Conservation (phyloP, 2,797 vertebrate genomes). For the Glossophaga mutica region DNA sequence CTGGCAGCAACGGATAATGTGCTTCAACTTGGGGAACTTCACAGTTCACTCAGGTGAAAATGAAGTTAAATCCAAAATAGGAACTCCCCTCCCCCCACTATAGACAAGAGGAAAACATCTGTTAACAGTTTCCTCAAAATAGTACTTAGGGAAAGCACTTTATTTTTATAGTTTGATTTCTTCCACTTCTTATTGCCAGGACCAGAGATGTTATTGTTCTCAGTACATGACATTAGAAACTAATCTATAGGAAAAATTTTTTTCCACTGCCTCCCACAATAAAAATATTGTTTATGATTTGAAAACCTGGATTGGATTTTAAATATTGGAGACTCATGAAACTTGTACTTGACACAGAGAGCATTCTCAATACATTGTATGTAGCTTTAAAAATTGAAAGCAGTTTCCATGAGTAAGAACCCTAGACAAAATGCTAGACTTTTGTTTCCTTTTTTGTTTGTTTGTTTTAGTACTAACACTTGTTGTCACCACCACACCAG, state of each 20-base stretch:
- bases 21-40: background rate
- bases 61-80: conserved; percentile 42
- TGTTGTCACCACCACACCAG: background rate
- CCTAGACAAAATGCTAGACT: background rate
- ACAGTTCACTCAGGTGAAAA: conserved; percentile 57
- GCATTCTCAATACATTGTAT: background rate
- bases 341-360: background rate
- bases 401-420: background rate
- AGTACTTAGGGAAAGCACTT: background rate
- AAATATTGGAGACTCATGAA: background rate
- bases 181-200: background rate
- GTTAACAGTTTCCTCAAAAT: background rate
- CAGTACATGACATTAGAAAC: background rate
- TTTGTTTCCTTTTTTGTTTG: background rate
- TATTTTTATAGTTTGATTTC: background rate
- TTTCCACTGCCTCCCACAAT: background rate
- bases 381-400: conserved; percentile 6
- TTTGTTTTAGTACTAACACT: background rate
- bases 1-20: background rate
- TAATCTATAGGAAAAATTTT: background rate
- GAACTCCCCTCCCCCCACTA: background rate
- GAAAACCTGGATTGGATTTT: conserved; percentile 27
- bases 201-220: background rate
- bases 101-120: conserved; percentile 24
- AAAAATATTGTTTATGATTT: background rate